These are phyloP conservation scores for Heteromyza rotundicornis DNA, from an alignment of 2,888 invertebrate species.

Conservation along the genomic window DNA sequence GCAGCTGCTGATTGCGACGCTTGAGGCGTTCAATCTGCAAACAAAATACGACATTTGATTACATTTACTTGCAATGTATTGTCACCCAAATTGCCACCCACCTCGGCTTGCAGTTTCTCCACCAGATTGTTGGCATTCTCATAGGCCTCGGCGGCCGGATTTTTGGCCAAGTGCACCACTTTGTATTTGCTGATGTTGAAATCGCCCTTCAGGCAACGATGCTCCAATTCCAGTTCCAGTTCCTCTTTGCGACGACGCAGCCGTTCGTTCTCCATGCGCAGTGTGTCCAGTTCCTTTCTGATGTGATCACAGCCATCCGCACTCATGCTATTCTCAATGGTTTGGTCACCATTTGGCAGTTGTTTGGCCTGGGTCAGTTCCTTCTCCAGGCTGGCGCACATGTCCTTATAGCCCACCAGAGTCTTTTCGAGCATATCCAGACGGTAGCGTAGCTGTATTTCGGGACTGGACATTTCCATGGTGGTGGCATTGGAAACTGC, in stretches of 20 bases:
- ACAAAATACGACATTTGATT: slow-evolving; percentile 11
- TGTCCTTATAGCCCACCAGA: slow-evolving; percentile 75
- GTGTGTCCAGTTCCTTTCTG: slow-evolving; percentile 68
- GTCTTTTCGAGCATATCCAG: slow-evolving; percentile 77
- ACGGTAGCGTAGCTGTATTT: slow-evolving; percentile 67
- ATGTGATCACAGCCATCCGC: slow-evolving; percentile 63
- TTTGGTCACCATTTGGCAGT: slow-evolving; percentile 34
- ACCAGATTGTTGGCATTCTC: slow-evolving; percentile 71
- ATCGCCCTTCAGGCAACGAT: slow-evolving; percentile 66
- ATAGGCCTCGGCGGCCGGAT: slow-evolving; percentile 75
- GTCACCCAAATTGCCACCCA: slow-evolving; percentile 40
- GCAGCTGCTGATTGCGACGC: slow-evolving; percentile 57
- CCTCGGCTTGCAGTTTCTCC: slow-evolving; percentile 75
- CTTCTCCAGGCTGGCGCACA: slow-evolving; percentile 72
- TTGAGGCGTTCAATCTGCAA: slow-evolving; percentile 65
- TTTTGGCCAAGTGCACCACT: slow-evolving; percentile 71
- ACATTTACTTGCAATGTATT: neutral
- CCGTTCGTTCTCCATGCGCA: slow-evolving; percentile 65
- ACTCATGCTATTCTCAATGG: slow-evolving; percentile 40
- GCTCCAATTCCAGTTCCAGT: slow-evolving; percentile 73
- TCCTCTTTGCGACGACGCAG: slow-evolving; percentile 68
- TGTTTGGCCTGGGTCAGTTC: slow-evolving; percentile 64
- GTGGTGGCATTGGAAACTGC: slow-evolving; percentile 44
- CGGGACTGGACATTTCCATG: slow-evolving; percentile 51
- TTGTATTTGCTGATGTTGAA: slow-evolving; percentile 59